A percentile compares a stretch with the other conserved stretches of the same genome.
These are phyloP conservation scores for Carcharodon carcharias DNA, from an alignment of 2,797 vertebrate genomes.

Conservation along the genomic window DNA sequence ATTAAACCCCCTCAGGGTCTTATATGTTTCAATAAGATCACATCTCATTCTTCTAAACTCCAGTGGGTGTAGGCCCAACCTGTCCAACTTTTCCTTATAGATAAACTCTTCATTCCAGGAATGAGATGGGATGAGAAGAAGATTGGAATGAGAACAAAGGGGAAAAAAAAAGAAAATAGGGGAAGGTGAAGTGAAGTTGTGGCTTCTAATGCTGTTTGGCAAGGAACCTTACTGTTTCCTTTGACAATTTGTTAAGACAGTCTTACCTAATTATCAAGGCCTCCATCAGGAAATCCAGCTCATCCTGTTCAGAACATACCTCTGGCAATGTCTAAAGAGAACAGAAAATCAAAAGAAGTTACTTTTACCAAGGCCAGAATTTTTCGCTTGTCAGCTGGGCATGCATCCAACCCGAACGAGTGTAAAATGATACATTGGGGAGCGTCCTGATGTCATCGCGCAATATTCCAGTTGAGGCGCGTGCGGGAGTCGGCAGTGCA, in stretches of 20 bases:
- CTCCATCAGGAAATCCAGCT: conserved; percentile 97
- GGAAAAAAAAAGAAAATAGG: background rate
- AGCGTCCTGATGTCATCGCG: no score
- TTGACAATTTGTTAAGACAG: background rate
- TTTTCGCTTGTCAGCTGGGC: no score
- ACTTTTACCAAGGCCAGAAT: background rate
- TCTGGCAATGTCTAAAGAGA: conserved; percentile 82
- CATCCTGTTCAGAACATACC: conserved; percentile 95
- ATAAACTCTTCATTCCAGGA: no score
- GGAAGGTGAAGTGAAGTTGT: background rate
- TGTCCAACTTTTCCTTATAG: no score
- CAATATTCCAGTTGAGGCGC: no score
- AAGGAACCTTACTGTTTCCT: background rate
- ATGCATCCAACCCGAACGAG: no score
- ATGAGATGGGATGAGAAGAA: background rate
- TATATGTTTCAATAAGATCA: no score
- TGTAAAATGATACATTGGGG: no score
- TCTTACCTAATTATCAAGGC: conserved; percentile 93
- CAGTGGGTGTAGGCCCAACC: no score
- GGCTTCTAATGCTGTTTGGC: background rate
- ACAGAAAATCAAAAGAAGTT: conserved; percentile 10
- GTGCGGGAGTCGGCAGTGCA: no score
- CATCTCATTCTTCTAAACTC: no score
- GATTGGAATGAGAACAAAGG: background rate
- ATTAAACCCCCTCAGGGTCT: no score